A percentile compares a stretch with the other conserved stretches of the same genome.
These are phyloP conservation scores for Temnothorax unifasciatus DNA, from an alignment of 2,888 invertebrate species.

Conservation along the genomic window DNA sequence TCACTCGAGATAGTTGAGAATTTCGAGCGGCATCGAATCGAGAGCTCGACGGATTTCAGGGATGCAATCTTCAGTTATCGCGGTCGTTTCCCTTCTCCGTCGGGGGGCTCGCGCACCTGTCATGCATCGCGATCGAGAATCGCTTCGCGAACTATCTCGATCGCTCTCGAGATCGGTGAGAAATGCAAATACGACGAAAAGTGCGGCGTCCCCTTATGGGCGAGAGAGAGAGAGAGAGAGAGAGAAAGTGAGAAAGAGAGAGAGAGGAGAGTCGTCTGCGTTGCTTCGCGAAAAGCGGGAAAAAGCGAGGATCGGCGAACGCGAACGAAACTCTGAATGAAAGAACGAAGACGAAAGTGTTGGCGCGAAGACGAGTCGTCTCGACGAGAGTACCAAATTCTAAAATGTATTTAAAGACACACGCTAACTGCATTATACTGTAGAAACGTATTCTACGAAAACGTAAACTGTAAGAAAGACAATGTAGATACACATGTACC, in stretches of 20 bases:
- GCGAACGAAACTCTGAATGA: conserved; percentile 58
- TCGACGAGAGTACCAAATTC: conserved; percentile 85
- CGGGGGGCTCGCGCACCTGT: conserved; percentile 4
- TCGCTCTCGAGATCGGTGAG: neutral
- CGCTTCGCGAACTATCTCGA: conserved; percentile 29
- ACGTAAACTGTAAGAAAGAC: conserved; percentile 78
- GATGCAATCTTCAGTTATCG: conserved; percentile 34
- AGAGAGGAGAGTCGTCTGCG: neutral
- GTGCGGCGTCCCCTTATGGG: neutral
- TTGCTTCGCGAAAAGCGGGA: neutral
- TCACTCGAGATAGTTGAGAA: conserved; percentile 40
- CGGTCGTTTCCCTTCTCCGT: conserved; percentile 18
- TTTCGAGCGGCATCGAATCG: conserved; percentile 19
- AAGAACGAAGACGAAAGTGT: conserved; percentile 72
- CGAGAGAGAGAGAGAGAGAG: neutral
- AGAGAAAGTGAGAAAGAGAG: no score
- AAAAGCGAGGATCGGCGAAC: conserved; percentile 29
- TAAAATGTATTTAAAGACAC: conserved; percentile 83
- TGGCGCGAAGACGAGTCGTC: conserved; percentile 75
- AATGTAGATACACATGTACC: conserved; percentile 70
- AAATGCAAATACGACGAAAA: conserved; percentile 15
- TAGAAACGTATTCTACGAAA: conserved; percentile 79
- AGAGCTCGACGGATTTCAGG: neutral
- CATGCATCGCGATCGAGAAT: conserved; percentile 14
- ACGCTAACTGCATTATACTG: conserved; percentile 80